Evolutionary conservation across 2,113 vertebrate species (phyloP), one percentile per base, ranked within the genome.

Genomic region (Odocoileus virginianus): DNA sequence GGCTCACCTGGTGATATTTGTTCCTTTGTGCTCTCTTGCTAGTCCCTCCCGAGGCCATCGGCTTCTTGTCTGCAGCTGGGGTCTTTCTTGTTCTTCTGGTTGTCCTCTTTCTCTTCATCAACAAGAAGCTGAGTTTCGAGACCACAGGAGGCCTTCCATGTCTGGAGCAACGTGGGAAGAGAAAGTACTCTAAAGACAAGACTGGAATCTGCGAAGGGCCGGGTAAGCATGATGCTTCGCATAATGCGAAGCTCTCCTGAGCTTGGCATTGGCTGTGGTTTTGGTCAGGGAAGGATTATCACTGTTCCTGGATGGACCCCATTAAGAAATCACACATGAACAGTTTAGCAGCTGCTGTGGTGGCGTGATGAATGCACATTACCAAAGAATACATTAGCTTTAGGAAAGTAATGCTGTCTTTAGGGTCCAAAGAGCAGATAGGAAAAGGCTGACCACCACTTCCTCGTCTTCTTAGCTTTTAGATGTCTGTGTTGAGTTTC

Each of bases 91-190:
- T 99, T 83, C 98, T 99, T 43, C 98, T 99, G 98, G 99, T 99
- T 10, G 97, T 99, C 88, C 98, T 99, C 89, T 99, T 99, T 97
- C 99, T 99, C 98, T 99, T 99, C 98, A 99, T 99, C 99, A 99
- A 99, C 98, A 99, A 99, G 98, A 99, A 99, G 98, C 97, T 99
- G 94, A 99, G 98, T 96, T 99, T 99, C 96, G 99, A 99, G 52
- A 98, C 98, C 7, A 98, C 99, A 36, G 98, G 98, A 8, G 99
- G 98, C 0, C 98, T 99, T 45, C 99, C 98, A 11, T 99, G 99
- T 78, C 98, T 99, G 94, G 98, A 99, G 96, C 98, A 98, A 55
- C 97, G 91, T 47, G 96, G 98, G 45, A 89, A 81, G 98, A 97
- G 98, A 98, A 99, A 99, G 95, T 78, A 95, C 61, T 97, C 98